Evolutionary conservation across 2,113 vertebrate species (phyloP), one percentile per base, ranked within the genome.

Genomic region (Trichomycterus rosablanca): DNA sequence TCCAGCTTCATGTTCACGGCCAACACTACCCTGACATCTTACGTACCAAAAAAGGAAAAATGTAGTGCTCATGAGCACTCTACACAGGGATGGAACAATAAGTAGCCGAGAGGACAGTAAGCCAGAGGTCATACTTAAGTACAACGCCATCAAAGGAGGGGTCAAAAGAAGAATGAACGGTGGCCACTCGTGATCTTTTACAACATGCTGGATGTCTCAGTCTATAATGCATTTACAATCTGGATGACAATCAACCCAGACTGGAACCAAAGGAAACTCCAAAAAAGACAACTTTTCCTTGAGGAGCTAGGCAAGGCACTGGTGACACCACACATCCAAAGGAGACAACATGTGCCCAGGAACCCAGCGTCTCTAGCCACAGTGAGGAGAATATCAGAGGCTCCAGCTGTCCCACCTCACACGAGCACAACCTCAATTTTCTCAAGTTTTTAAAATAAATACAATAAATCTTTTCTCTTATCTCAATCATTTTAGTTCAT

Each of bases 61-160:
- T n/a, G n/a, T n/a, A n/a, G n/a, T n/a, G n/a, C n/a, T n/a, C n/a
- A n/a, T n/a, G n/a, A n/a, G n/a, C n/a, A n/a, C n/a, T n/a, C 19
- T 59, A 46, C 60, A 67, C 44, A 68, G 53, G 53, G 39, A 62
- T 49, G 57, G 46, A n/a, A 63, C 45, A 63, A 58, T 72, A 28
- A 50, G 57, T 61, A 30, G 18, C 40, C 56, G 45, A 24, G 34
- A 57, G 58, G 45, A 69, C 49, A 39, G 59, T 24, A 73, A 59
- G 3, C 43, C 59, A 9, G 32, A 65, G 6, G 50, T 70, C 6
- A 60, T 65, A 15, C 43, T 70, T 16, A 60, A 54, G 1, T 68
- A 59, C 20, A 66, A 71, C 46, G 57, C 48, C 62, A 66, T 55
- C 37, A 60, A 71, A 66, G 22, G 49, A 61, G 56, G 48, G 23